Percentiles rank a stretch among this genome's conserved stretches.
Conservation (phyloP, 2,888 invertebrate species). For the Rotaria sp. region DNA sequence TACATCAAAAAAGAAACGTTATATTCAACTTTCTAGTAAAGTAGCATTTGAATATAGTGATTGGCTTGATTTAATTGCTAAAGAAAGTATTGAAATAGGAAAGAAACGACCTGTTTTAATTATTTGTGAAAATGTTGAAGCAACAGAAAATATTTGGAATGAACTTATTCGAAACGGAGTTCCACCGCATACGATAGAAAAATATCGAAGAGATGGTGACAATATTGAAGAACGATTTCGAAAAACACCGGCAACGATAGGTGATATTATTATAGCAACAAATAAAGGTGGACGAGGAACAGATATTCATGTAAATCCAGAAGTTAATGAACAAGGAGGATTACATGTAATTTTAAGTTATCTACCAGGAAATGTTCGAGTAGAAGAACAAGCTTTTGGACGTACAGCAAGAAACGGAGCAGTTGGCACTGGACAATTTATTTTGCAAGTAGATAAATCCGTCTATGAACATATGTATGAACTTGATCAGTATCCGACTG, state of each 20-base stretch:
- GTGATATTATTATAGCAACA: not conserved
- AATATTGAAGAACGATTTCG: not conserved
- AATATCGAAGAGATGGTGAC: slow-evolving; percentile 9
- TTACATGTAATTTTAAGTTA: not conserved
- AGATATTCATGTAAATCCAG: not conserved
- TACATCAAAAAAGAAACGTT: not conserved
- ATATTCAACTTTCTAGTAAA: not conserved
- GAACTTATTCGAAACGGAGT: not conserved
- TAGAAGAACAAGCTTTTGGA: slow-evolving; percentile 25
- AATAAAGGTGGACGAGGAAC: slow-evolving; percentile 24
- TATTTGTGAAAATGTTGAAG: slow-evolving; percentile 2
- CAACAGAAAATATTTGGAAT: not conserved
- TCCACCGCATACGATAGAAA: not conserved
- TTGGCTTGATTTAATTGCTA: slow-evolving; percentile 2
- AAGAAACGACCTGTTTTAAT: not conserved
- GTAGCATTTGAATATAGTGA: not conserved
- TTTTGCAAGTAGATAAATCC: not conserved
- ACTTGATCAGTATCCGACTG: not conserved
- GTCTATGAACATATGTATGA: not conserved
- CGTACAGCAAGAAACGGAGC: slow-evolving; percentile 1
- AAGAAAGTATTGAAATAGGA: not conserved
- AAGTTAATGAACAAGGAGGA: not conserved
- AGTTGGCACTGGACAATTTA: not conserved
- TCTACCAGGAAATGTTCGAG: not conserved
- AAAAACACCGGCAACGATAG: not conserved